A percentile compares a stretch with the other conserved stretches of the same genome.
Evolutionary conservation across 2,888 invertebrate species (phyloP).

Genomic region (Neoitamus cyanurus): DNA sequence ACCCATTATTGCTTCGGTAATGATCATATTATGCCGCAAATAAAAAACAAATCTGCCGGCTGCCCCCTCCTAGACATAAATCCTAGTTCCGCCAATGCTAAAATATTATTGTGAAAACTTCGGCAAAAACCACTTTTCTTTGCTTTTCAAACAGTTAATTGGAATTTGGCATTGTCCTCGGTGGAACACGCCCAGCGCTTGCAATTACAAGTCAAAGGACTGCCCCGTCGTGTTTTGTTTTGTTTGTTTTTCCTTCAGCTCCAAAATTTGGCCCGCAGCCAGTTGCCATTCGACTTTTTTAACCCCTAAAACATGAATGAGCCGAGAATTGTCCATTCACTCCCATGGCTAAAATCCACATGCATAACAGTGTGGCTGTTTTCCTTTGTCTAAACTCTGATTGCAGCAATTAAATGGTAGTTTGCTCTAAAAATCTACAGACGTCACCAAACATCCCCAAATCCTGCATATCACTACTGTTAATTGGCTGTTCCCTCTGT

Average conservation of each 20-base stretch:
- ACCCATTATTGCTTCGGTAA: too few relatives aligned
- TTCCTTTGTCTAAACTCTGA: slow-evolving; percentile 5
- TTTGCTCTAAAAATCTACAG: slow-evolving; percentile 6
- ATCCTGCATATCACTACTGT: slow-evolving; percentile 22
- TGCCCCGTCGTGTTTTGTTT: neutral
- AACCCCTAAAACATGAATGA: neutral
- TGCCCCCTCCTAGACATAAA: too few relatives aligned
- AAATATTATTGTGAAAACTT: neutral
- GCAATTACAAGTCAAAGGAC: slow-evolving; percentile 5
- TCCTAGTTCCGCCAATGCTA: neutral
- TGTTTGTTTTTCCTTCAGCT: neutral
- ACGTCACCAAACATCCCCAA: neutral
- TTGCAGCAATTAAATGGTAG: slow-evolving; percentile 19
- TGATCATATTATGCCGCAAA: neutral
- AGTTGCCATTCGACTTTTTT: neutral
- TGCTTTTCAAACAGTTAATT: neutral
- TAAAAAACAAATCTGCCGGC: neutral
- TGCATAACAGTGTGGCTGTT: neutral
- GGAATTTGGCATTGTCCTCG: neutral
- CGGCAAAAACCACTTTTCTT: neutral
- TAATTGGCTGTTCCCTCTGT: slow-evolving; percentile 28
- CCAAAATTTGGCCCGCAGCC: neutral
- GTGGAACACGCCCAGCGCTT: neutral
- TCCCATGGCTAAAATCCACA: neutral
- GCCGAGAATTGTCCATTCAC: neutral